Evolutionary conservation across 2,888 invertebrate species (phyloP).

Genomic region (Clanis bilineata): DNA sequence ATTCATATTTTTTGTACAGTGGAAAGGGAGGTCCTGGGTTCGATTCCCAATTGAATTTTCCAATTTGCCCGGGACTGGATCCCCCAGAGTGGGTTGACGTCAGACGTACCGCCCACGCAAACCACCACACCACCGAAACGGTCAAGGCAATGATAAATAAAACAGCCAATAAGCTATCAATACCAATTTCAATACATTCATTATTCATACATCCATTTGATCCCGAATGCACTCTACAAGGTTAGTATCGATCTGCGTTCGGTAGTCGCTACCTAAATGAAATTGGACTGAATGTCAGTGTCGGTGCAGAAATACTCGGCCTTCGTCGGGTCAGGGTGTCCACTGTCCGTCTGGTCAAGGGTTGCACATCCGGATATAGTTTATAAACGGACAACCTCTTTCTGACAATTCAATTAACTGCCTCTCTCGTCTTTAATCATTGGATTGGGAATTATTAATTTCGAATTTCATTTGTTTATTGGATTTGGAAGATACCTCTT

Average conservation of each 20-base stretch:
- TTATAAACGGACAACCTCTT: background rate
- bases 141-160: too few species aligned
- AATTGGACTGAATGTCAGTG: background rate
- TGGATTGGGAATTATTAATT: background rate
- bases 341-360: background rate
- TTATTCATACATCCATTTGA: background rate
- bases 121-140: too few species aligned
- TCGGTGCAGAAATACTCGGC: background rate
- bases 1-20: too few species aligned
- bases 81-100: too few species aligned
- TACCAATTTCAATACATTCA: too few species aligned
- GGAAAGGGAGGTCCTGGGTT: too few species aligned
- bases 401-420: background rate
- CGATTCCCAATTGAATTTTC: too few species aligned
- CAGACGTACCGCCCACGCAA: too few species aligned
- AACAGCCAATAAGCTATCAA: too few species aligned
- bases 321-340: background rate
- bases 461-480: too few species aligned
- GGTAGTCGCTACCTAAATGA: constrained; percentile 1
- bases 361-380: background rate
- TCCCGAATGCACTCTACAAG: background rate
- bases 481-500: too few species aligned
- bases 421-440: background rate
- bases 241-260: background rate
- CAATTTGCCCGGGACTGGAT: too few species aligned